Evolutionary conservation across 2,888 invertebrate species (phyloP), one percentile per base, ranked within the genome.

Genomic region (Orthosia gothica): DNA sequence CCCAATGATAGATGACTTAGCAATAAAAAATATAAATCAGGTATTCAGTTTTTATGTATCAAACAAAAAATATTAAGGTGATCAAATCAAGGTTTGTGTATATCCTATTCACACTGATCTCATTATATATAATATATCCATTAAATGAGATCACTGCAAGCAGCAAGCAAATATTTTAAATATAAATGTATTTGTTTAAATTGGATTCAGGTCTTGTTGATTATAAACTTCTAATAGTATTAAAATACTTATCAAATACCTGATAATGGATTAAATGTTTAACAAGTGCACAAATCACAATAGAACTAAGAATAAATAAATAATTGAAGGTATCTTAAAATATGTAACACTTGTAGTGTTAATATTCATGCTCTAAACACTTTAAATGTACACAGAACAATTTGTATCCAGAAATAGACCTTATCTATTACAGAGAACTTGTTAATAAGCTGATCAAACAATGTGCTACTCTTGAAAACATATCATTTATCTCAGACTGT

Each of bases 401-500:
- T 72, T 79, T 49, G 55, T 47, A 70, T 50, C 50, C 76, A 68
- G 49, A 81, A 81, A 81, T 81, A 82, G 66, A 84, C 18, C 23
- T 84, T 81, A 85, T 84, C 82, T 82, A 70, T 70, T 61, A 68
- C 52, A 49, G 26, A 81, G 55, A 70, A 61, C 71, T 66, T 67
- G 77, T 72, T 81, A 81, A 75, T 75, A 71, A 75, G 55, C 65
- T 84, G 65, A 66, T 65, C 81, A 84, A 84, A 82, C 84, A 82
- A 65, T 64, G 52, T 57, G 65, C 59, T 70, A 61, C 70, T 70
- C 63, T n/a, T 61, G 64, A 58, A 67, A 71, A 75, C 64, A 75
- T 84, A 57, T 70, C 23, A 75, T 74, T 81, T 76, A 84, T 70
- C 76, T 84, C 70, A 58, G 58, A 55, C 58, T 40, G 12, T 71